Percentiles rank a stretch among this genome's conserved stretches.
Conservation (phyloP, 2,113 vertebrate genomes). For the Galbula dea region DNA sequence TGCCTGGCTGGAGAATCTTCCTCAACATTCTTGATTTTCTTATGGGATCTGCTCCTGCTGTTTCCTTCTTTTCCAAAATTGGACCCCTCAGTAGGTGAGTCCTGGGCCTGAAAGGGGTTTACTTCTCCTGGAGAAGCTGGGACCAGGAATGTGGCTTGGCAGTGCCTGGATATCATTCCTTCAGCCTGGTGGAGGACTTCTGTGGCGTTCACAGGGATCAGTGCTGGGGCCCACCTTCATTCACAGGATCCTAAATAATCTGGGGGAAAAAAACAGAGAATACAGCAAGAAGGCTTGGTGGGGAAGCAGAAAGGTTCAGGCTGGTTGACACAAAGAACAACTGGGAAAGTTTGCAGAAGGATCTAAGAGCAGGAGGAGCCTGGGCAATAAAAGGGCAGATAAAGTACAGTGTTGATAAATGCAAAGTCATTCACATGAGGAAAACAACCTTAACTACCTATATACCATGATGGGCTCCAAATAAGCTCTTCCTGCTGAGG, state of each 20-base stretch:
- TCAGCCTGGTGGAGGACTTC: background rate
- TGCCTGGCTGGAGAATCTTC: background rate
- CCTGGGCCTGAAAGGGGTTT: background rate
- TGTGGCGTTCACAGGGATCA: background rate
- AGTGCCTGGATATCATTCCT: background rate
- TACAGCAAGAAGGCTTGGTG: fast-evolving
- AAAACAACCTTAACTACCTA: constrained; percentile 2
- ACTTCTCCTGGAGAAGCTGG: background rate
- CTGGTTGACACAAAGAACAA: background rate
- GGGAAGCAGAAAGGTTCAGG: background rate
- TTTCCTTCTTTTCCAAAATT: background rate
- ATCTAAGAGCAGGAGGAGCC: background rate
- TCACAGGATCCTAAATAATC: background rate
- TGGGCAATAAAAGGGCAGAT: background rate
- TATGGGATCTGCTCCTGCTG: background rate
- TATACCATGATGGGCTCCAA: background rate
- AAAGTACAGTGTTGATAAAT: constrained; percentile 9
- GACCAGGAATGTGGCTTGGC: fast-evolving
- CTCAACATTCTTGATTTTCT: background rate
- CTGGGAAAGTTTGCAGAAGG: background rate
- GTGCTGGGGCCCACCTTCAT: background rate
- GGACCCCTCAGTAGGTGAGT: fast-evolving
- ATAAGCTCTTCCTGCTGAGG: background rate
- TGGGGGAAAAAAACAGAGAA: background rate
- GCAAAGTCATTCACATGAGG: constrained; percentile 34